A percentile compares a stretch with the other conserved stretches of the same genome.
phyloP scores from a whole-genome alignment of 2,113 vertebrate species.

The Alexandromys fortis region DNA sequence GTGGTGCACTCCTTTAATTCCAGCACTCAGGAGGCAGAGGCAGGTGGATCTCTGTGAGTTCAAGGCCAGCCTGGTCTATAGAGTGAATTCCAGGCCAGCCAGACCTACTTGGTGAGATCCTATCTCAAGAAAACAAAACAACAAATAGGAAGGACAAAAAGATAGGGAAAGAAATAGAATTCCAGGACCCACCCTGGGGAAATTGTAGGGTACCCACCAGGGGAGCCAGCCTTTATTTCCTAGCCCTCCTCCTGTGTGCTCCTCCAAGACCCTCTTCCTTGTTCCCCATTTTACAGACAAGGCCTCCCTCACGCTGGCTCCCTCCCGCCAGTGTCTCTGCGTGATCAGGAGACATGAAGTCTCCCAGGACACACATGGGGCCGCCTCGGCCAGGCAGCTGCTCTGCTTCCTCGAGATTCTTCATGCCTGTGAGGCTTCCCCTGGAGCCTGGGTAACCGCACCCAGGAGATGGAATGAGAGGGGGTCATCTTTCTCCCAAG shows the following conservation, averaged over 20 bases:
- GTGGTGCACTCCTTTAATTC: background rate
- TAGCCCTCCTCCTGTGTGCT: background rate
- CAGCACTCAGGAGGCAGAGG: background rate
- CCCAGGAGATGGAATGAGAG: slow-evolving; percentile 50
- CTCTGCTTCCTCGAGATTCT: slow-evolving; percentile 28
- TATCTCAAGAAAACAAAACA: background rate
- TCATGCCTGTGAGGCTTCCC: slow-evolving; percentile 47
- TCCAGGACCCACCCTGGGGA: background rate
- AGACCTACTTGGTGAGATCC: background rate
- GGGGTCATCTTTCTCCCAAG: background rate
- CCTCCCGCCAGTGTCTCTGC: background rate
- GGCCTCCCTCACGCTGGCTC: background rate
- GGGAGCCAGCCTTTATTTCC: background rate
- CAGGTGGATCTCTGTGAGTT: background rate
- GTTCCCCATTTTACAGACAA: background rate
- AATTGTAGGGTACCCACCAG: background rate
- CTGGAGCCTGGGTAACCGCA: slow-evolving; percentile 48
- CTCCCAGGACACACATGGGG: background rate
- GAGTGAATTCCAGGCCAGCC: background rate
- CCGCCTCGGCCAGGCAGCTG: slow-evolving; percentile 42
- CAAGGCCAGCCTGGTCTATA: background rate
- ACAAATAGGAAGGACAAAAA: background rate
- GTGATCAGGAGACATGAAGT: background rate
- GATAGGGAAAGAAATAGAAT: background rate
- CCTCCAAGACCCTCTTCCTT: background rate